Evolutionary conservation across 2,888 invertebrate species (phyloP), one percentile per base, ranked within the genome.

Genomic region (Habroteleia sp.): DNA sequence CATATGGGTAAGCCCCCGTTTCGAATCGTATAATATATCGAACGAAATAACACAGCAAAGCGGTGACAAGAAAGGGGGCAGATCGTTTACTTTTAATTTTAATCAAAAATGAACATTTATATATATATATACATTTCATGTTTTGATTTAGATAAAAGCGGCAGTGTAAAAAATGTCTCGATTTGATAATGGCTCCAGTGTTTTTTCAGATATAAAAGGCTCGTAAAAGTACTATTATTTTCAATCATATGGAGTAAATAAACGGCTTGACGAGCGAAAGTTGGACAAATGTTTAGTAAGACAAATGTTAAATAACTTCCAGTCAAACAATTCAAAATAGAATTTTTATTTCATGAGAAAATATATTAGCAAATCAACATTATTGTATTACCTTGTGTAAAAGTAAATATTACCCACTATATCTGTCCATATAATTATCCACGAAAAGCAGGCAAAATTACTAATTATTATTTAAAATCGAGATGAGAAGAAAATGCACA

Each of bases 211-310:
- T 84, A 83, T 16, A 83, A 84, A 82, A 85, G 23, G 25, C 85
- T 85, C 82, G 82, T 83, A 83, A 85, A 83, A 82, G 84, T 83
- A 80, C 81, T 82, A 84, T 84, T 85, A 86, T 83, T 84, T 82
- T 77, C 79, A 81, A 82, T 80, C 3, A 17, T 7, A 81, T 83
- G 77, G 79, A 81, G 79, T 79, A 78, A 80, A 81, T 79, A 80
- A 81, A 81, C 25, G 14, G 17, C 13, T 52, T 35, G 23, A 27
- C 44, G 52, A n/a, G 25, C 5, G 35, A 31, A 3, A 6, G 3
- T 25, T 62, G 27, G 29, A 39, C n/a, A n/a, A n/a, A n/a, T n/a
- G n/a, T n/a, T n/a, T n/a, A n/a, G n/a, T n/a, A n/a, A n/a, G n/a
- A n/a, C n/a, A n/a, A n/a, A n/a, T n/a, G n/a, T n/a, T n/a, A n/a